Percentiles rank a stretch among this genome's conserved stretches.
phyloP scores from a whole-genome alignment of 2,797 vertebrate genomes.

The Moxostoma hubbsi region DNA sequence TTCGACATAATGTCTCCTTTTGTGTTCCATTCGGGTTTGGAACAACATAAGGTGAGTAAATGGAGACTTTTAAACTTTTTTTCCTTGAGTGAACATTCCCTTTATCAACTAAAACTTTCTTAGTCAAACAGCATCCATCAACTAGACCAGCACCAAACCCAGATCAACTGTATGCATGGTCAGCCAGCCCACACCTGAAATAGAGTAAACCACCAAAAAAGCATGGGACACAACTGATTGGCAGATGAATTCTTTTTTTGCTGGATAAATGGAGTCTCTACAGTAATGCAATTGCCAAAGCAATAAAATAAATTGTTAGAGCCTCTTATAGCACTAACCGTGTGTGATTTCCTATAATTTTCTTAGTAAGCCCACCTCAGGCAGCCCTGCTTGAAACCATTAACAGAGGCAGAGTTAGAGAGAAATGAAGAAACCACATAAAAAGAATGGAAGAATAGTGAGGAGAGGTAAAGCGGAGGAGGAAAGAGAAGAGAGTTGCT shows the following conservation, averaged over 20 bases:
- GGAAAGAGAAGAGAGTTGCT: background rate
- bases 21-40: too few species aligned
- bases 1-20: too few species aligned
- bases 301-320: slow-evolving; percentile 26
- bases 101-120: too few species aligned
- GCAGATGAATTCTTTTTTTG: background rate
- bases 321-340: slow-evolving; percentile 11
- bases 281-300: background rate
- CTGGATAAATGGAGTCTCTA: background rate
- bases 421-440: slow-evolving; percentile 5
- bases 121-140: too few species aligned
- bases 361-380: slow-evolving; percentile 33
- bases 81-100: too few species aligned
- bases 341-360: slow-evolving; percentile 40
- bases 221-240: background rate
- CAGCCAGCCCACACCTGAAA: background rate
- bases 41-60: too few species aligned
- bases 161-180: background rate
- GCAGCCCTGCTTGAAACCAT: slow-evolving; percentile 13
- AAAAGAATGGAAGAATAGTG: background rate
- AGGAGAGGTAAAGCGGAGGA: background rate
- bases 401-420: background rate
- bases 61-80: too few species aligned
- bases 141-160: too few species aligned
- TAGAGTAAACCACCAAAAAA: background rate